Conservation (phyloP, 1,140 invertebrate species). For the Sitophilus oryzae region DNA sequence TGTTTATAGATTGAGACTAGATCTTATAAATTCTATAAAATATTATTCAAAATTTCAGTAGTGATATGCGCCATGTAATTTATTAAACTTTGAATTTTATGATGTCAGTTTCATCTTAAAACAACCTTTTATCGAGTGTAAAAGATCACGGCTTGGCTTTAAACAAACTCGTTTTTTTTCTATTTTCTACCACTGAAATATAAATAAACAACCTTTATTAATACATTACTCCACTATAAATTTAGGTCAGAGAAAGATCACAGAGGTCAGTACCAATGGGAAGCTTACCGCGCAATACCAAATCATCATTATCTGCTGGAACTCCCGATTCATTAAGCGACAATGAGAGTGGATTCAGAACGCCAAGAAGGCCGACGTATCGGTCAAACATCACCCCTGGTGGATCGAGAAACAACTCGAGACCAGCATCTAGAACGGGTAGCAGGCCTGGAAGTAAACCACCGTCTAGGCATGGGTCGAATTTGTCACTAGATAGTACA, state of each 20-base stretch:
- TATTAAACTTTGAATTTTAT: too few relatives aligned
- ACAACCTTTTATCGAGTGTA: too few relatives aligned
- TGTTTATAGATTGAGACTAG: too few relatives aligned
- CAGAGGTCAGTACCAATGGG: constrained; percentile 67
- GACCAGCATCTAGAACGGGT: constrained; percentile 70
- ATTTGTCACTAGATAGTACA: constrained; percentile 82
- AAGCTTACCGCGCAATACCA: constrained; percentile 53
- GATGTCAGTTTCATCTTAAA: too few relatives aligned
- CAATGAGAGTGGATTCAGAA: constrained; percentile 66
- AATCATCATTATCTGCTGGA: constrained; percentile 70
- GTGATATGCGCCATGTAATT: too few relatives aligned
- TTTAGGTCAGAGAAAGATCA: constrained; percentile 82
- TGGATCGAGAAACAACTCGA: constrained; percentile 63
- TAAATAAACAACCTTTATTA: too few relatives aligned
- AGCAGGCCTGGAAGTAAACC: constrained; percentile 81
- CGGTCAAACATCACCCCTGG: constrained; percentile 54
- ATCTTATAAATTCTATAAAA: too few relatives aligned
- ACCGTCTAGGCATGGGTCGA: constrained; percentile 88
- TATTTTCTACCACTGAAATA: too few relatives aligned
- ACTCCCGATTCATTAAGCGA: constrained; percentile 83
- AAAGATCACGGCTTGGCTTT: too few relatives aligned
- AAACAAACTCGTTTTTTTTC: too few relatives aligned
- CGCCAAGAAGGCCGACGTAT: constrained; percentile 57
- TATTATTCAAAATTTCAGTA: too few relatives aligned
- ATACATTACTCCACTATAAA: too few relatives aligned